phyloP scores from a whole-genome alignment of 1,140 invertebrate species.

The Euwallacea fornicatus region DNA sequence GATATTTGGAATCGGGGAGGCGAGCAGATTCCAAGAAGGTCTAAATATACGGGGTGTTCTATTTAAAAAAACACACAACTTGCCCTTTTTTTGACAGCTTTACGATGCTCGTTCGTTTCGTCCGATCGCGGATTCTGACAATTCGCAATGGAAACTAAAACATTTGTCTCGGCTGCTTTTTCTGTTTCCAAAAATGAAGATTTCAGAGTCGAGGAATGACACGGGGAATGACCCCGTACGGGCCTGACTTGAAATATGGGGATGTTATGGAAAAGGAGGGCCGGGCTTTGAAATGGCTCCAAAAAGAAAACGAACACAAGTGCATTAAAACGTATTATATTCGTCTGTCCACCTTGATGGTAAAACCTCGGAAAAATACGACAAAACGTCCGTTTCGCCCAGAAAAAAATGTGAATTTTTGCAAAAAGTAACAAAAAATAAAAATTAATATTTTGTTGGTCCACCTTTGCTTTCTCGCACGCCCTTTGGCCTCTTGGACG shows the following conservation, averaged over 20 bases:
- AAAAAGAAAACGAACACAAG: neutral
- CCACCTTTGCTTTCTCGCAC: neutral
- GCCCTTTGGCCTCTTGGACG: neutral
- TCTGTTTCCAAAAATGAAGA: no score
- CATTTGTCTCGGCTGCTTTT: no score
- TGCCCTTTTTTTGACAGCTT: no score
- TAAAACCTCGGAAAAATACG: neutral
- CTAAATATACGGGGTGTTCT: no score
- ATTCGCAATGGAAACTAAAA: no score
- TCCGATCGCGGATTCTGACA: no score
- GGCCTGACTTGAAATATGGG: neutral
- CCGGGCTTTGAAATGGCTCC: neutral
- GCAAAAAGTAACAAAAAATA: neutral
- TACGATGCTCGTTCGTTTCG: no score
- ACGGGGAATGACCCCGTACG: no score
- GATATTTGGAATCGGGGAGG: no score
- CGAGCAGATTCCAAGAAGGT: no score
- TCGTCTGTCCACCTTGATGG: neutral
- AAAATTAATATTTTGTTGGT: constrained; percentile 6
- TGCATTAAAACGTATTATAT: neutral
- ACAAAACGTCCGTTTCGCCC: neutral
- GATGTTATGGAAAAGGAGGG: neutral
- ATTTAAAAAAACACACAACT: no score
- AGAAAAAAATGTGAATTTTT: neutral
- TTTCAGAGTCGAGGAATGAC: no score